A percentile compares a stretch with the other conserved stretches of the same genome.
These are phyloP conservation scores for sheep (Ovis aries) DNA, from an alignment of 2,113 vertebrate genomes.

Conservation along the genomic window ARS-UI_Ramb_v3.0 NC_056065.1:54286001-54286500, in stretches of 20 bases:
- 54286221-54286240: background rate
- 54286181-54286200: background rate
- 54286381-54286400: background rate
- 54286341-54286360: background rate
- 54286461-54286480: constrained; percentile 79
- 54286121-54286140: background rate
- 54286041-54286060: background rate
- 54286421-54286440: background rate
- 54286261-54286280: background rate
- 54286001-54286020: background rate
- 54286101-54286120: background rate
- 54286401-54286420: background rate
- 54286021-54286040: background rate
- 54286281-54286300: too few relatives aligned
- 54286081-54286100: background rate
- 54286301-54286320: background rate
- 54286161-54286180: background rate
- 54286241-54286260: background rate
- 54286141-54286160: background rate
- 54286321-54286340: background rate
- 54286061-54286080: background rate
- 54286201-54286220: background rate
- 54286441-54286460: constrained; percentile 89
- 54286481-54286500: constrained; percentile 88
- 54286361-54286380: background rate